Evolutionary conservation across 2,113 vertebrate genomes (phyloP), one percentile per base, ranked within the genome.

Genomic region (Siniperca chuatsi): DNA sequence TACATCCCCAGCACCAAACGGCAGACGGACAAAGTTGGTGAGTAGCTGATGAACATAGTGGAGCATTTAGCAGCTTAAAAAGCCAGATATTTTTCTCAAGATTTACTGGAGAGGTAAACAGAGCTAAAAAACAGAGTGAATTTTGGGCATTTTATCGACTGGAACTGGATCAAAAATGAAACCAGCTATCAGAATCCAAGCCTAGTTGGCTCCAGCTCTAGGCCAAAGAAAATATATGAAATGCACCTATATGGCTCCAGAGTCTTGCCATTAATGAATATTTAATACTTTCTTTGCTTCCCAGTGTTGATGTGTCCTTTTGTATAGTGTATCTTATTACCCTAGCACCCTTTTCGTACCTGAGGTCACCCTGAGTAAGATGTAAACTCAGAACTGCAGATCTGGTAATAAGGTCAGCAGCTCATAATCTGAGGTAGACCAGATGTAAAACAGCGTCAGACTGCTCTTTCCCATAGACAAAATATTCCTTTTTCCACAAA

Each of bases 381-480:
- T 40, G 57, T 48, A 23, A 78, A 67, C 44, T 83, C 12, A 23
- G 48, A 61, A 44, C 20, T 76, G 42, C 42, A 68, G 76, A 64
- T 23, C 48, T 78, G 48, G 44, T 58, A 81, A 78, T 52, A 70
- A 71, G 6, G 18, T 55, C 18, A 52, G 25, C 55, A 46, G 21
- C 25, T 25, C 12, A 37, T 50, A 46, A 65, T 55, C 35, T 23
- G 35, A 70, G 25, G 69, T 25, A 15, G 4, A 44, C 70, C 42
- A 70, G 33, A 11, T 74, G 44, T 72, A 57, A 84, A 75, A 44
- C 7, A 23, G 12, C 21, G 35, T 70, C 64, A 3, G 64, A 25
- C 52, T 60, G 8, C 69, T 75, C 9, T 68, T 77, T 84, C 75
- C 54, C 76, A 57, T 57, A 55, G 64, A 64, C 48, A 8, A 70